Percentiles rank a stretch among this genome's conserved stretches.
phyloP scores from a whole-genome alignment of 2,113 vertebrate genomes.

The Psettodes erumei region DNA sequence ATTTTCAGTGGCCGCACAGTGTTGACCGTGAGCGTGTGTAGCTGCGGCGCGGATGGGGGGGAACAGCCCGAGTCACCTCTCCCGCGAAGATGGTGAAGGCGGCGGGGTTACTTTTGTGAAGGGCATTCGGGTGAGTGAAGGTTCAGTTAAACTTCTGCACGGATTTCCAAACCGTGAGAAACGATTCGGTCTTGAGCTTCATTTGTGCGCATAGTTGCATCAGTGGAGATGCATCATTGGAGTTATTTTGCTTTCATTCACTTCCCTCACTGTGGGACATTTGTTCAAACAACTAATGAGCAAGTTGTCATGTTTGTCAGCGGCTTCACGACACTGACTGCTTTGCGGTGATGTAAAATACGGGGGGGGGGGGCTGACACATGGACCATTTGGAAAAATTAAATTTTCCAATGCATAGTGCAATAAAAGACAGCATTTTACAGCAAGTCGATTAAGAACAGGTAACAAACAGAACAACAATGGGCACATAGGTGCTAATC shows the following conservation, averaged over 20 bases:
- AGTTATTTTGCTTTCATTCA: not conserved
- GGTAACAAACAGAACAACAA: not conserved
- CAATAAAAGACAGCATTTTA: too few relatives aligned
- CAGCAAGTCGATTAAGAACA: too few relatives aligned
- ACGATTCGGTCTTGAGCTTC: not conserved
- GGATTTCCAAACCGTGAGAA: not conserved
- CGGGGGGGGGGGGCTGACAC: not conserved
- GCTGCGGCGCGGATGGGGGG: constrained; percentile 72
- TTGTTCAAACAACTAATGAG: not conserved
- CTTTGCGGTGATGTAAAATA: not conserved
- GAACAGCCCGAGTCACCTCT: constrained; percentile 71
- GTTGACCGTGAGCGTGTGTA: not conserved
- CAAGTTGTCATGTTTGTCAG: too few relatives aligned
- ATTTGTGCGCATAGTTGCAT: not conserved
- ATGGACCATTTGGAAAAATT: not conserved
- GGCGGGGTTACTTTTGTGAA: constrained; percentile 75
- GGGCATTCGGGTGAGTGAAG: constrained; percentile 81
- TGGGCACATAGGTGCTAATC: too few relatives aligned
- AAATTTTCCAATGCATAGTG: too few relatives aligned
- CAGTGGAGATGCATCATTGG: not conserved
- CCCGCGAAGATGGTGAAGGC: constrained; percentile 56
- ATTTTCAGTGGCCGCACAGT: not conserved
- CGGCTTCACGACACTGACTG: too few relatives aligned
- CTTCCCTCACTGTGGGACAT: not conserved
- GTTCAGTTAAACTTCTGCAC: not conserved